Base-by-base conservation (phyloP, 2,113 vertebrate genomes). In the Colaptes auratus region DNA sequence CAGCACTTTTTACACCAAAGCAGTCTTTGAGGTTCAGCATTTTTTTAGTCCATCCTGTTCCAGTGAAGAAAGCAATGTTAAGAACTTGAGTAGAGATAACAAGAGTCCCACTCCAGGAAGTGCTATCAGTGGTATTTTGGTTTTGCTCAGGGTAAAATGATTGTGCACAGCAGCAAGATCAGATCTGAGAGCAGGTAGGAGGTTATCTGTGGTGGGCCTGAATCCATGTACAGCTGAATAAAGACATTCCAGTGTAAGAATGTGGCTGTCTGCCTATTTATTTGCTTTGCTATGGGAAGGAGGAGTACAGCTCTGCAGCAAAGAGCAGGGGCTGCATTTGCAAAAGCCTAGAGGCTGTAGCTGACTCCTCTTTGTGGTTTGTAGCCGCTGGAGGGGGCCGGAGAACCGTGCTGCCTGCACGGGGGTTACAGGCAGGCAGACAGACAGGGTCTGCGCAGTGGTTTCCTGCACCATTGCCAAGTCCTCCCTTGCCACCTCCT, bases 381-480 rank as follows among this genome's bases (percentile, higher is more conserved):
- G 39, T 15, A 82, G 82, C 94, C 96, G 30, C 95, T 92, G 93
- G 96, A 96, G 94, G 95, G 96, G 91, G 95, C 91, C 31, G 85
- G 87, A 93, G 94, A 90, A 87, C 93, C 46, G 21, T 16, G 78
- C 55, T 93, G 77, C 48, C 59, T 75, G 61, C 21, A 1, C 23
- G 24, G 52, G 53, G 8, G 8, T 50, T 36, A 0, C 31, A 10
- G 50, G 31, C 35, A 42, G 39, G 28, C 30, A 18, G 24, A 27
- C 30, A 18, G 24, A 27, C 75, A 28, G 64, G 50, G 88, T 3
- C 67, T 5, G 70, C 50, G 25, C 69, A 23, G 25, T 10, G 52
- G 7, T 33, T 39, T 33, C 8, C 36, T 65, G 71, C 52, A 5
- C 65, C 36, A 2, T 3, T 23, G 65, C 35, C 67, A 27, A 2